These are phyloP conservation scores for Synergus gifuensis DNA, from an alignment of 2,888 invertebrate genomes.

Conservation along the genomic window DNA sequence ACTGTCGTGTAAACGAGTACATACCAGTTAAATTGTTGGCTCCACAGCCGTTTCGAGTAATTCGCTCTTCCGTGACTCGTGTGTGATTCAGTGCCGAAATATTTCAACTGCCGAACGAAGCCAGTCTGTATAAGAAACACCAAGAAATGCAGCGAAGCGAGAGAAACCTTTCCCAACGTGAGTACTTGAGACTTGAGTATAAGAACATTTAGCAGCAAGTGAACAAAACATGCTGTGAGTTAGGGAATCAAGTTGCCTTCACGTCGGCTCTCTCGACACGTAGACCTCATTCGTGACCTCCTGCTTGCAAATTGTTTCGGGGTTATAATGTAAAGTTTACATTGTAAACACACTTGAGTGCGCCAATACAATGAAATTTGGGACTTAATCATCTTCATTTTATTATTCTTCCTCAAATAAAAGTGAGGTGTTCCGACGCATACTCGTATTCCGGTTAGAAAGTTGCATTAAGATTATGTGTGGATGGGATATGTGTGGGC, in stretches of 20 bases:
- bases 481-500: slow-evolving; percentile 60
- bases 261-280: not conserved
- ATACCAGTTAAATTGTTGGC: not conserved
- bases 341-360: not conserved
- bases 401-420: not conserved
- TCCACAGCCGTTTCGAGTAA: slow-evolving; percentile 45
- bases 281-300: not conserved
- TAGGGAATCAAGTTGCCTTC: not conserved
- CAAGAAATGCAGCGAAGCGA: slow-evolving; percentile 24
- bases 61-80: slow-evolving; percentile 56
- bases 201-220: slow-evolving; percentile 27
- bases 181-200: slow-evolving; percentile 6
- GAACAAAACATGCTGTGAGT: slow-evolving; percentile 5
- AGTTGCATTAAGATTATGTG: slow-evolving; percentile 62
- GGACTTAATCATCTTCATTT: not conserved
- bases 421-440: not conserved
- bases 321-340: not conserved
- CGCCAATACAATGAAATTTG: not conserved
- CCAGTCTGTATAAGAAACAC: not conserved
- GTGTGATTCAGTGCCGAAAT: slow-evolving; percentile 67
- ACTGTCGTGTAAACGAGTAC: not conserved
- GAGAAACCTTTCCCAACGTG: slow-evolving; percentile 15
- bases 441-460: slow-evolving; percentile 60
- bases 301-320: not conserved
- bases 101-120: slow-evolving; percentile 44